phyloP scores from a whole-genome alignment of 2,888 invertebrate genomes.

The Mythimna pallens region DNA sequence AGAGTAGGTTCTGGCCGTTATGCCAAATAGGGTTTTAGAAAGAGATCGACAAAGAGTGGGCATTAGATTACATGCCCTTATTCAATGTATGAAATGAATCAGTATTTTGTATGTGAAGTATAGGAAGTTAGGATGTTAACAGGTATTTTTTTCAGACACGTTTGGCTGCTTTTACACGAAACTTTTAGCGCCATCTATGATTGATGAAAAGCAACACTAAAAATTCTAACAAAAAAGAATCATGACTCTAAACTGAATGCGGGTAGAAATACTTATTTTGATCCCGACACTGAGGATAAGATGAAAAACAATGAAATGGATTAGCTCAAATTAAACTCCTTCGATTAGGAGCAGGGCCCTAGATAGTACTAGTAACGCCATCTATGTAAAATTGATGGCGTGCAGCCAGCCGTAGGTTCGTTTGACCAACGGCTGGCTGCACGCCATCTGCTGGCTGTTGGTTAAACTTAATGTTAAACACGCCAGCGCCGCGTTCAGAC shows the following conservation, averaged over 20 bases:
- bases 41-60: background rate
- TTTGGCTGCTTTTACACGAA: too few relatives aligned
- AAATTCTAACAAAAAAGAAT: too few relatives aligned
- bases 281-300: background rate
- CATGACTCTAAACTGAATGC: too few relatives aligned
- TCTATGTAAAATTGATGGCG: conserved; percentile 6
- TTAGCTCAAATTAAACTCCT: background rate
- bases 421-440: background rate
- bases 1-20: too few relatives aligned
- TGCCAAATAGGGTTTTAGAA: background rate
- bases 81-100: background rate
- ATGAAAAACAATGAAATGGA: background rate
- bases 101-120: background rate
- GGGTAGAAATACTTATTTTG: background rate
- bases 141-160: background rate
- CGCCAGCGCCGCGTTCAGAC: background rate
- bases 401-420: too few relatives aligned
- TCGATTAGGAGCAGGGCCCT: background rate
- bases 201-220: too few relatives aligned
- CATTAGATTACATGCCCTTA: background rate
- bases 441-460: background rate
- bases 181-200: too few relatives aligned
- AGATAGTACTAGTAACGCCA: conserved; percentile 1
- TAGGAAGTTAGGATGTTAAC: background rate
- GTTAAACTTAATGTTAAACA: background rate